Conservation (phyloP, 2,113 vertebrate genomes). For the Heptranchias perlo region DNA sequence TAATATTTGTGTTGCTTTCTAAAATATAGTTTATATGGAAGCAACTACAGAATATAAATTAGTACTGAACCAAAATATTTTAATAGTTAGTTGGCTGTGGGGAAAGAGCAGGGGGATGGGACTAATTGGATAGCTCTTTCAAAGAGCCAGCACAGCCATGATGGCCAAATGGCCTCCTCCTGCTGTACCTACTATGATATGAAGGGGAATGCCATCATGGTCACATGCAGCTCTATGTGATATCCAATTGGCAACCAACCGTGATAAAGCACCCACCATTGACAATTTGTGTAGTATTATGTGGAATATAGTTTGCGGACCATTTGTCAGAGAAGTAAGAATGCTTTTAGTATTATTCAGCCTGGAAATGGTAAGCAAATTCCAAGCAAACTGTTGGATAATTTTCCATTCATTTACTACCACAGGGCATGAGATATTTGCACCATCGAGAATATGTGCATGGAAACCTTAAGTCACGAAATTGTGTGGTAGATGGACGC, state of each 20-base stretch:
- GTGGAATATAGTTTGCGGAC: neutral
- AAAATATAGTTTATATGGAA: neutral
- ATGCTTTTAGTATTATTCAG: neutral
- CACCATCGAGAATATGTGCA: conserved; percentile 58
- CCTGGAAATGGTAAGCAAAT: neutral
- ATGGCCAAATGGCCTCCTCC: too few species aligned
- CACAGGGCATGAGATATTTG: conserved; percentile 67
- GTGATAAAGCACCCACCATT: neutral
- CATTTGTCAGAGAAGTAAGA: neutral
- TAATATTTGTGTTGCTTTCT: neutral
- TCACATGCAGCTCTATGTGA: neutral
- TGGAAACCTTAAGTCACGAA: conserved; percentile 61
- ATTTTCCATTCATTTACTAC: neutral
- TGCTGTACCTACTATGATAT: too few species aligned
- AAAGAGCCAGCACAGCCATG: too few species aligned
- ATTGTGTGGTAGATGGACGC: conserved; percentile 66
- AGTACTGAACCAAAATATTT: neutral
- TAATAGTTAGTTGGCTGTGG: neutral
- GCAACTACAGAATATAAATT: neutral
- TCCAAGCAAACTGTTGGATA: neutral
- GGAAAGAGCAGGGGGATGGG: too few species aligned
- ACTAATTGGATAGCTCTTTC: too few species aligned
- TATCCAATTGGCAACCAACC: neutral
- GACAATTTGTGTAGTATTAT: neutral
- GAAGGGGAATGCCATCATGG: neutral